phyloP scores from a whole-genome alignment of 2,797 vertebrate species.

The Acrocephalus scirpaceus region DNA sequence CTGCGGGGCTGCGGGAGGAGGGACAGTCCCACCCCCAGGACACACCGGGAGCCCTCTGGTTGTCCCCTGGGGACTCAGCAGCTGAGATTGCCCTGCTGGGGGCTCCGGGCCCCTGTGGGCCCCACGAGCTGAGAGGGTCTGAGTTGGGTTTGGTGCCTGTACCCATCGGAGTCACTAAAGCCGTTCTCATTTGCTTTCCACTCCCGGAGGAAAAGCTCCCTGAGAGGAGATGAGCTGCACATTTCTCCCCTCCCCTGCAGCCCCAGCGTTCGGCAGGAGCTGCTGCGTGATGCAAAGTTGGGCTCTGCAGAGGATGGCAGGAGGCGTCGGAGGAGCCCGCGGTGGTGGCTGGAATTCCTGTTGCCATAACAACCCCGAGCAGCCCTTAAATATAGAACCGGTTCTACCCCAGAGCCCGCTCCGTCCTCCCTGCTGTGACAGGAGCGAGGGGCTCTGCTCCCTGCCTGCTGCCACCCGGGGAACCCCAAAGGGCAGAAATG shows the following conservation, averaged over 20 bases:
- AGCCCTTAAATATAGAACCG: constrained; percentile 18
- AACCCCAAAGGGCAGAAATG: not conserved
- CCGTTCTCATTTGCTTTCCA: not conserved
- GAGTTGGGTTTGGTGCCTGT: not conserved
- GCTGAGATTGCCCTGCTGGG: not conserved
- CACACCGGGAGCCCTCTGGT: fast-evolving
- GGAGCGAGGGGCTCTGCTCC: not conserved
- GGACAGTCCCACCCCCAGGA: not conserved
- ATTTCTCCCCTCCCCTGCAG: not conserved
- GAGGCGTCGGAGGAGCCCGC: not conserved
- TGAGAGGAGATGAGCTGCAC: not conserved
- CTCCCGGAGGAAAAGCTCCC: not conserved
- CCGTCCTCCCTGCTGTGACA: not conserved
- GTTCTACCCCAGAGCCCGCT: not conserved
- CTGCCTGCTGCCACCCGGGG: not conserved
- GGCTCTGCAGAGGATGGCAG: constrained; percentile 27
- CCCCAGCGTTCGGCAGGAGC: not conserved
- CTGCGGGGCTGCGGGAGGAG: not conserved
- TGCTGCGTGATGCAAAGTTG: constrained; percentile 11
- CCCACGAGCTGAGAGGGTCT: not conserved
- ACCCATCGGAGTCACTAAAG: not conserved
- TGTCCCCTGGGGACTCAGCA: not conserved
- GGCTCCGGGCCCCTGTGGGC: not conserved
- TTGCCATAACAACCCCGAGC: constrained; percentile 51
- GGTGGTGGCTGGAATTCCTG: constrained; percentile 51